Evolutionary conservation across 2,888 invertebrate species (phyloP).

Genomic region (Entomobrya proxima): DNA sequence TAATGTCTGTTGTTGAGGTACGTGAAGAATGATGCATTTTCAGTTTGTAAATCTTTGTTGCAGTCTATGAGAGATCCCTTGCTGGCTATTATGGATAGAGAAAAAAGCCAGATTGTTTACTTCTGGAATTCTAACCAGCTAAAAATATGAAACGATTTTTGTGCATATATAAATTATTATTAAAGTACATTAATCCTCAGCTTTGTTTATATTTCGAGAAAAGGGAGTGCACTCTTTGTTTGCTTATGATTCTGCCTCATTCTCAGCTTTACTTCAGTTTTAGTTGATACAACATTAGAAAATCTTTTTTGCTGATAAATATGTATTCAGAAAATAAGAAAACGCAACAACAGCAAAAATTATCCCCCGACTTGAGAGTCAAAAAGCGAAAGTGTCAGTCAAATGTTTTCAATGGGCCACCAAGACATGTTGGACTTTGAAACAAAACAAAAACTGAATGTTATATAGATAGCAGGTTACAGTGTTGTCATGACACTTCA

Average conservation of each 20-base stretch:
- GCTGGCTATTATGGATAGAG: background rate
- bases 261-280: background rate
- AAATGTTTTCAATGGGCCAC: background rate
- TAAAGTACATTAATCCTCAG: background rate
- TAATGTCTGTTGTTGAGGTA: no score
- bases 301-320: background rate
- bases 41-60: no score
- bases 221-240: background rate
- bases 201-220: slow-evolving; percentile 12
- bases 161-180: background rate
- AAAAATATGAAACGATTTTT: background rate
- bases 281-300: background rate
- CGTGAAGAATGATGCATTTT: no score
- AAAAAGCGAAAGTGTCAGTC: slow-evolving; percentile 29
- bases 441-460: no score
- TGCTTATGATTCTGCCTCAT: background rate
- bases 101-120: slow-evolving; percentile 29
- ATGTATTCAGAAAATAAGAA: slow-evolving; percentile 13
- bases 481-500: no score
- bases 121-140: slow-evolving; percentile 25
- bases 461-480: no score
- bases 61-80: no score
- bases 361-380: slow-evolving; percentile 12
- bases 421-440: background rate
- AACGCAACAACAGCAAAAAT: slow-evolving; percentile 34